A percentile compares a stretch with the other conserved stretches of the same genome.
These are phyloP conservation scores for Amblyraja radiata DNA, from an alignment of 2,797 vertebrate species.

Conservation along the genomic window DNA sequence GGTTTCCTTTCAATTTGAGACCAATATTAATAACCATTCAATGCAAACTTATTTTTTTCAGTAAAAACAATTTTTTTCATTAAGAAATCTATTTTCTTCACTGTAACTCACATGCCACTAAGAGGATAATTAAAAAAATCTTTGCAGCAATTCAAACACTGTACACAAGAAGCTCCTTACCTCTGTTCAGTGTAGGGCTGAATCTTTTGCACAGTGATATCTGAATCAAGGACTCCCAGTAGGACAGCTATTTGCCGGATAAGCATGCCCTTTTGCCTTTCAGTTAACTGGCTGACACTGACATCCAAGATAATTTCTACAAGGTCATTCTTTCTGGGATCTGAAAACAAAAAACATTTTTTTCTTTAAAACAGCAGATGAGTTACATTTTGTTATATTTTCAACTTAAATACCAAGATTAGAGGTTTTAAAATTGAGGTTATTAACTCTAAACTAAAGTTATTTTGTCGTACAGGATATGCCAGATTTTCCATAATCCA, in stretches of 20 bases:
- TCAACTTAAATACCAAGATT: not conserved
- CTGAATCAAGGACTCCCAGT: slow-evolving; percentile 85
- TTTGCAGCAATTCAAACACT: no score
- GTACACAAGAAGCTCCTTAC: slow-evolving; percentile 51
- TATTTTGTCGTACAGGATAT: no score
- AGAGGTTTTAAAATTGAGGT: not conserved
- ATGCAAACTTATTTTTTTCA: not conserved
- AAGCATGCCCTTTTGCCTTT: slow-evolving; percentile 90
- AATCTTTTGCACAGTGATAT: slow-evolving; percentile 88
- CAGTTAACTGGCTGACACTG: slow-evolving; percentile 76
- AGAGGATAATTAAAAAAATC: no score
- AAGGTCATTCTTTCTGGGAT: slow-evolving; percentile 76
- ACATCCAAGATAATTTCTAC: slow-evolving; percentile 93
- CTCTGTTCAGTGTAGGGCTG: slow-evolving; percentile 85
- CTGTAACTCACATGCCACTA: no score
- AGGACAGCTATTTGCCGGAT: slow-evolving; percentile 90
- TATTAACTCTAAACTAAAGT: not conserved
- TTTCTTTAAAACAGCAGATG: not conserved
- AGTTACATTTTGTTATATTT: not conserved
- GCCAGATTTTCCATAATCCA: no score
- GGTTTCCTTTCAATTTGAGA: not conserved
- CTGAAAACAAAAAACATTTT: slow-evolving; percentile 52
- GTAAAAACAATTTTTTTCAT: no score
- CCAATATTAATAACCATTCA: no score
- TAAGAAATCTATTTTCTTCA: no score